Conservation (phyloP, 2,113 vertebrate genomes). For the Suncus etruscus region DNA sequence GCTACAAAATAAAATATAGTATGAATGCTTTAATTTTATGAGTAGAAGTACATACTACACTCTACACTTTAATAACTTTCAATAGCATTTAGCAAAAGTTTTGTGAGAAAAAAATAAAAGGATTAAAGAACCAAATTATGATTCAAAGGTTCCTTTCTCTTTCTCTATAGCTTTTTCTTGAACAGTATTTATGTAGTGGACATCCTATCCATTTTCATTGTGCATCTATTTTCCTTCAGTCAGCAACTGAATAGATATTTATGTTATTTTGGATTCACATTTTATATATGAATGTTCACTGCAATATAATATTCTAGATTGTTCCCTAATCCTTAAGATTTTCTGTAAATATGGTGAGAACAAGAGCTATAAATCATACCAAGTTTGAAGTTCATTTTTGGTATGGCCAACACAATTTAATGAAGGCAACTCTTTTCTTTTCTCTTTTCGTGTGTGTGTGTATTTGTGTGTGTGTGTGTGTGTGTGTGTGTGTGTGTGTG, state of each 20-base stretch:
- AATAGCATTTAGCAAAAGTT: constrained; percentile 46
- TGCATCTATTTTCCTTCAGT: constrained; percentile 12
- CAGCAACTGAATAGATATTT: neutral
- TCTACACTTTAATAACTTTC: neutral
- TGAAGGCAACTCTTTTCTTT: constrained; percentile 41
- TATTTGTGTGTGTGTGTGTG: no score
- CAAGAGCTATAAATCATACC: constrained; percentile 43
- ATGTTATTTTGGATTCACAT: constrained; percentile 34
- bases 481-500: no score
- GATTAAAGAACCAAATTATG: constrained; percentile 39
- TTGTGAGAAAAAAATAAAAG: constrained; percentile 47
- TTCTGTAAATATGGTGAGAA: neutral
- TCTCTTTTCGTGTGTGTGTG: neutral
- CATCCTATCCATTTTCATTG: neutral
- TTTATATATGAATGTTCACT: constrained; percentile 20
- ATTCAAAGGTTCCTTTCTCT: constrained; percentile 51
- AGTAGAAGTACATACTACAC: constrained; percentile 9
- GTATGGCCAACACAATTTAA: neutral
- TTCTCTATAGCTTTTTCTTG: neutral
- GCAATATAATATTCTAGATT: constrained; percentile 40
- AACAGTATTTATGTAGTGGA: neutral
- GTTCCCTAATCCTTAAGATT: constrained; percentile 39
- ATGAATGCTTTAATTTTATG: constrained; percentile 34
- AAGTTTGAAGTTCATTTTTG: constrained; percentile 30
- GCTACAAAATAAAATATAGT: constrained; percentile 27